Conservation (phyloP, 2,888 invertebrate genomes). For the Rhyacophila evoluta region DNA sequence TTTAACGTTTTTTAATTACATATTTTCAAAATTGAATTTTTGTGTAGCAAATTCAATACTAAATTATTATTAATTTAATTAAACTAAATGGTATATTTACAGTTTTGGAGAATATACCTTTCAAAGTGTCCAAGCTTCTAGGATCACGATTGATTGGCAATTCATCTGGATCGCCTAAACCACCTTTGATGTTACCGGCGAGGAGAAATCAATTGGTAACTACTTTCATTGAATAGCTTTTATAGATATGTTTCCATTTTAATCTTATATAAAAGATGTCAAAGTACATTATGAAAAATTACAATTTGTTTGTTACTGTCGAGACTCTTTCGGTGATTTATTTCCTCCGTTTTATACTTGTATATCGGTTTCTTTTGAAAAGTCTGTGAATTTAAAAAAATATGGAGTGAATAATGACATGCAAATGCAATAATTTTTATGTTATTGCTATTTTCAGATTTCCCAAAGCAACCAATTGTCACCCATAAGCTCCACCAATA, state of each 20-base stretch:
- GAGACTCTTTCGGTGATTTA: no score
- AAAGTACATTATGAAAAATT: background rate
- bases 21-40: no score
- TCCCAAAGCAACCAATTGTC: constrained; percentile 30
- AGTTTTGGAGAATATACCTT: constrained; percentile 52
- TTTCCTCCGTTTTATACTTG: background rate
- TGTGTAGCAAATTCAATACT: no score
- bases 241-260: no score
- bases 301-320: background rate
- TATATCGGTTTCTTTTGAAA: no score
- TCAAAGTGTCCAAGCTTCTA: constrained; percentile 37
- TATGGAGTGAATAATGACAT: no score
- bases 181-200: constrained; percentile 26
- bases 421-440: background rate
- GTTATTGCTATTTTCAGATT: constrained; percentile 32
- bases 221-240: no score
- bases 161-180: constrained; percentile 28
- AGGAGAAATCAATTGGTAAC: constrained; percentile 28
- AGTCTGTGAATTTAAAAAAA: no score
- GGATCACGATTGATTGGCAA: constrained; percentile 1
- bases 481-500: constrained; percentile 62
- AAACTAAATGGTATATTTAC: no score
- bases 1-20: no score
- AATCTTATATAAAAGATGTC: no score
- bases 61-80: no score